Percentiles rank a stretch among this genome's conserved stretches.
These are phyloP conservation scores for Osmoderma eremita DNA, from an alignment of 2,888 invertebrate genomes.

Conservation along the genomic window DNA sequence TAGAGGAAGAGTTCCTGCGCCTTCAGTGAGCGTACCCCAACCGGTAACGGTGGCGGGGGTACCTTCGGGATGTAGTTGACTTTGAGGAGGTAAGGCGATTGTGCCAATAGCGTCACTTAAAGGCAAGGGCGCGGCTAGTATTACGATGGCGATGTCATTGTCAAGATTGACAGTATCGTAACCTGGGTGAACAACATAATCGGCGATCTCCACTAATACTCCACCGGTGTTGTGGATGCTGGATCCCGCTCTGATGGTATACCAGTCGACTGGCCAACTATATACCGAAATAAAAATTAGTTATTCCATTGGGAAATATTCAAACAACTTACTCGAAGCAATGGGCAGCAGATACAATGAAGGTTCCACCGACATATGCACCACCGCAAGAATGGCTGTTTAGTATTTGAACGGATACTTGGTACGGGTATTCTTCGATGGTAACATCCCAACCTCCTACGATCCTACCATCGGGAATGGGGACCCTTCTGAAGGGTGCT, in stretches of 20 bases:
- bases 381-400: slow-evolving; percentile 26
- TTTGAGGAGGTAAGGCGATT: slow-evolving; percentile 32
- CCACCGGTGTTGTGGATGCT: slow-evolving; percentile 39
- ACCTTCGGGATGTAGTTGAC: slow-evolving; percentile 27
- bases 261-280: neutral
- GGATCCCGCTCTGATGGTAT: slow-evolving; percentile 41
- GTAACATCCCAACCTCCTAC: slow-evolving; percentile 33
- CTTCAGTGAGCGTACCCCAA: slow-evolving; percentile 45
- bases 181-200: slow-evolving; percentile 49
- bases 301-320: too few species aligned
- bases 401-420: slow-evolving; percentile 16
- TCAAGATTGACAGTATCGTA: slow-evolving; percentile 51
- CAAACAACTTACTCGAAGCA: slow-evolving; percentile 1
- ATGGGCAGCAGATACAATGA: slow-evolving; percentile 31
- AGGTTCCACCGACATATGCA: slow-evolving; percentile 6
- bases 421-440: slow-evolving; percentile 31
- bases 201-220: slow-evolving; percentile 38
- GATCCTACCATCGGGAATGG: slow-evolving; percentile 21
- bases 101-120: slow-evolving; percentile 15
- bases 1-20: slow-evolving; percentile 23
- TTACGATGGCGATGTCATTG: slow-evolving; percentile 57
- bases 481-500: too few species aligned
- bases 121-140: slow-evolving; percentile 48
- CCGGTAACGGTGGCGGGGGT: slow-evolving; percentile 39
- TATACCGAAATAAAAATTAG: too few species aligned